phyloP scores from a whole-genome alignment of 2,888 invertebrate genomes.

The Acrocyrtus sp. region DNA sequence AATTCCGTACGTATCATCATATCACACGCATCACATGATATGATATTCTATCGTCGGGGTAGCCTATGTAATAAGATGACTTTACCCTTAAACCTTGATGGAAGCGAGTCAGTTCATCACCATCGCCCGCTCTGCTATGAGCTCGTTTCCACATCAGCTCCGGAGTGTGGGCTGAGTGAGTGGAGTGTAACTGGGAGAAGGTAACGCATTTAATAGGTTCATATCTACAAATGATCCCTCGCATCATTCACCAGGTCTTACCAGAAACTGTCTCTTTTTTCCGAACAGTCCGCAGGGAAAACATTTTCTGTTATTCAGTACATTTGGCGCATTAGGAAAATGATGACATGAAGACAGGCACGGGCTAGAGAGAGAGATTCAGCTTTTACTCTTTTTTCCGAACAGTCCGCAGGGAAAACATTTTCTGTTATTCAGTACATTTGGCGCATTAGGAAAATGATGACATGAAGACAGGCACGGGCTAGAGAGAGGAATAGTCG shows the following conservation, averaged over 20 bases:
- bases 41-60: too few relatives aligned
- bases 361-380: neutral
- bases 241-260: too few relatives aligned
- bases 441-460: conserved; percentile 51
- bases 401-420: conserved; percentile 39
- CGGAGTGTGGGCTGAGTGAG: too few relatives aligned
- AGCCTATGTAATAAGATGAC: too few relatives aligned
- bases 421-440: conserved; percentile 48
- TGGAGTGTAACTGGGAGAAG: too few relatives aligned
- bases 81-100: too few relatives aligned
- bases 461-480: conserved; percentile 42
- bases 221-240: conserved; percentile 19
- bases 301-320: conserved; percentile 44
- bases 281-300: conserved; percentile 39
- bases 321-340: conserved; percentile 52
- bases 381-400: too few relatives aligned
- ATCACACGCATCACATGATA: conserved; percentile 24
- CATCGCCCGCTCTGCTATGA: too few relatives aligned
- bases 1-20: conserved; percentile 23
- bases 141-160: too few relatives aligned
- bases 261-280: conserved; percentile 22
- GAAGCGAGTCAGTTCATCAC: too few relatives aligned
- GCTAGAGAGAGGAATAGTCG: neutral
- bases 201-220: conserved; percentile 37
- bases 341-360: conserved; percentile 46